Percentiles rank a stretch among this genome's conserved stretches.
phyloP scores from a whole-genome alignment of 2,888 invertebrate genomes.

The Pocota personata region DNA sequence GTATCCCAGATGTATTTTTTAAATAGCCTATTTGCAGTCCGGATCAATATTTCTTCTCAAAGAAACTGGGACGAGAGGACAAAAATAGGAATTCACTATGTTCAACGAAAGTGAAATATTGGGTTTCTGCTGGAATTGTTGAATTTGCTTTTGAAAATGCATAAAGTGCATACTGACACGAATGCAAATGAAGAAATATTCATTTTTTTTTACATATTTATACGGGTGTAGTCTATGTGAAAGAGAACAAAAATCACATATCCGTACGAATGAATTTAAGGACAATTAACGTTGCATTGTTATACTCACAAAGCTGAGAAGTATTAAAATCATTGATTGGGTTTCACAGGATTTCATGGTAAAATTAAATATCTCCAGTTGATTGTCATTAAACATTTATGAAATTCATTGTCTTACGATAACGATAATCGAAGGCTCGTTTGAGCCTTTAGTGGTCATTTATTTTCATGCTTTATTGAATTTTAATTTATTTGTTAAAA shows the following conservation, averaged over 20 bases:
- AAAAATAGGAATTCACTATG: not conserved
- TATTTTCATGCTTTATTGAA: not conserved
- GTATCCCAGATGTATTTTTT: not conserved
- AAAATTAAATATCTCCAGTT: not conserved
- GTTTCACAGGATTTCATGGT: not conserved
- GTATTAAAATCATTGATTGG: not conserved
- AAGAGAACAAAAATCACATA: not conserved
- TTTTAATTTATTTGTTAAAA: not conserved
- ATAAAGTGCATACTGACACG: not conserved
- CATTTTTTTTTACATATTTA: not conserved
- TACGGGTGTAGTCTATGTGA: not conserved
- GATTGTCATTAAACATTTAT: not conserved
- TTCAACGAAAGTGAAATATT: conserved; percentile 7
- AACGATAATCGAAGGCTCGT: not conserved
- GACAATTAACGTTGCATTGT: not conserved
- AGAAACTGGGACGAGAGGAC: not conserved
- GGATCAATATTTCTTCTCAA: not conserved
- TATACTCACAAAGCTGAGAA: not conserved
- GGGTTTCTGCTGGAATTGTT: not conserved
- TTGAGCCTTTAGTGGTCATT: not conserved
- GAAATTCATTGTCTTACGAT: not conserved
- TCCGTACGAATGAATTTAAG: not conserved
- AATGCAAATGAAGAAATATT: not conserved
- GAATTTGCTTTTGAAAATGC: not conserved
- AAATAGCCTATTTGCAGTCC: not conserved